Conservation (phyloP, 2,888 invertebrate species). For the Marasmarcha lunaedactyla region DNA sequence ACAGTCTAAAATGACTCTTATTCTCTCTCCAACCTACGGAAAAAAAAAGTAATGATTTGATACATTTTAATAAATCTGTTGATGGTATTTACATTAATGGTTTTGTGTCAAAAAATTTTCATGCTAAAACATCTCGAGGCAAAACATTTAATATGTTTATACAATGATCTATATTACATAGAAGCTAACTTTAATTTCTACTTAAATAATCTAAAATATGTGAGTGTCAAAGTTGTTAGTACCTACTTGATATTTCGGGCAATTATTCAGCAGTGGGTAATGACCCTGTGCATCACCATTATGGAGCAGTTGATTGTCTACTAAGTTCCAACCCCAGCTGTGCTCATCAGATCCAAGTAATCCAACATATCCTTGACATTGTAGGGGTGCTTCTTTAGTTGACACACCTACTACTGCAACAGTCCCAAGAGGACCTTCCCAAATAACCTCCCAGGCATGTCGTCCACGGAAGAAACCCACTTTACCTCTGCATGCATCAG, state of each 20-base stretch:
- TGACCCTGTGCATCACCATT: conserved; percentile 96
- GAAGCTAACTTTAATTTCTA: background rate
- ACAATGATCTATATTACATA: background rate
- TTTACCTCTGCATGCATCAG: conserved; percentile 93
- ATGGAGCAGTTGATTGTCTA: conserved; percentile 96
- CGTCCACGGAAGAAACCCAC: conserved; percentile 91
- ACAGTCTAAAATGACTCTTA: conserved; percentile 97
- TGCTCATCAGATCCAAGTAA: conserved; percentile 95
- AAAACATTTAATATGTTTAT: no score
- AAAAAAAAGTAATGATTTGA: conserved; percentile 5
- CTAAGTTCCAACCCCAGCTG: conserved; percentile 99
- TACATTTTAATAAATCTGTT: background rate
- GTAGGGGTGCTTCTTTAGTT: conserved; percentile 92
- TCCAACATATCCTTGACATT: conserved; percentile 96
- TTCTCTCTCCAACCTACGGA: conserved; percentile 92
- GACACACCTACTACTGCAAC: conserved; percentile 97
- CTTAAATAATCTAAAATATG: no score
- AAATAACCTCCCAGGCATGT: conserved; percentile 98
- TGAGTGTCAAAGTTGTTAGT: no score
- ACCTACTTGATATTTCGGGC: conserved; percentile 94
- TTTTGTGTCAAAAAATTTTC: no score
- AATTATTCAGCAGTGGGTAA: conserved; percentile 94
- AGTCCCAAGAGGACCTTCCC: conserved; percentile 98
- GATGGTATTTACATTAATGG: background rate
- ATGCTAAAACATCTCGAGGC: no score